Evolutionary conservation across 2,888 invertebrate species (phyloP).

Genomic region (Nasonia oneida): DNA sequence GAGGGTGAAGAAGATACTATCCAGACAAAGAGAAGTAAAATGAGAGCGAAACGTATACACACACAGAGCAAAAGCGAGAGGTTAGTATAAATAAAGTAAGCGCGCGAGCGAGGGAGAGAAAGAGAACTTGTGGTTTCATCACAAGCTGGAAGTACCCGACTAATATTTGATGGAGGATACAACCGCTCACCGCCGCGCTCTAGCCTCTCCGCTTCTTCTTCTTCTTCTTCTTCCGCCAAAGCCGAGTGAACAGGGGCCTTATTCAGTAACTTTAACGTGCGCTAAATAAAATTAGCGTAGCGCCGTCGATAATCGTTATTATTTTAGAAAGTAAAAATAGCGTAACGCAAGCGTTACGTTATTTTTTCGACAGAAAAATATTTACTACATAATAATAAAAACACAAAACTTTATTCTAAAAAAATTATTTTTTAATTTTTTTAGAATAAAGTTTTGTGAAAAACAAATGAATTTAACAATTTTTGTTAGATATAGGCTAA

Average conservation of each 20-base stretch:
- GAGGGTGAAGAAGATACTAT: background rate
- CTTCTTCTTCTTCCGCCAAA: background rate
- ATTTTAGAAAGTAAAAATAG: too few relatives aligned
- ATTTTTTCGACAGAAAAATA: too few relatives aligned
- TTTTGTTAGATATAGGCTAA: too few relatives aligned
- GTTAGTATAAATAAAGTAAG: conserved; percentile 39
- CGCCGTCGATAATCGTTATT: too few relatives aligned
- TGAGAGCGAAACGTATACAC: background rate
- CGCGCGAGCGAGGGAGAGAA: background rate
- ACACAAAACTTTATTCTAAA: too few relatives aligned
- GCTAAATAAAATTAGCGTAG: too few relatives aligned
- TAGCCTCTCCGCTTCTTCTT: background rate
- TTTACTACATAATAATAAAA: too few relatives aligned
- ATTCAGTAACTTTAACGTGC: too few relatives aligned
- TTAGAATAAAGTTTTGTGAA: too few relatives aligned
- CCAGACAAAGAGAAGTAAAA: background rate
- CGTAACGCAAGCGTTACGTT: too few relatives aligned
- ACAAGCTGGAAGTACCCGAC: conserved; percentile 37
- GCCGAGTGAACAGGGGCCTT: conserved; percentile 3
- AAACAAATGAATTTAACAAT: too few relatives aligned
- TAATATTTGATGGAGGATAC: conserved; percentile 43
- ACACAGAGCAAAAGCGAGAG: background rate
- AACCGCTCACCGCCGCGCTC: background rate
- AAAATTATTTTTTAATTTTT: too few relatives aligned
- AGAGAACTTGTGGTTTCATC: conserved; percentile 48